These are phyloP conservation scores for Nephrotoma appendiculata DNA, from an alignment of 2,888 invertebrate species.

Conservation along the genomic window DNA sequence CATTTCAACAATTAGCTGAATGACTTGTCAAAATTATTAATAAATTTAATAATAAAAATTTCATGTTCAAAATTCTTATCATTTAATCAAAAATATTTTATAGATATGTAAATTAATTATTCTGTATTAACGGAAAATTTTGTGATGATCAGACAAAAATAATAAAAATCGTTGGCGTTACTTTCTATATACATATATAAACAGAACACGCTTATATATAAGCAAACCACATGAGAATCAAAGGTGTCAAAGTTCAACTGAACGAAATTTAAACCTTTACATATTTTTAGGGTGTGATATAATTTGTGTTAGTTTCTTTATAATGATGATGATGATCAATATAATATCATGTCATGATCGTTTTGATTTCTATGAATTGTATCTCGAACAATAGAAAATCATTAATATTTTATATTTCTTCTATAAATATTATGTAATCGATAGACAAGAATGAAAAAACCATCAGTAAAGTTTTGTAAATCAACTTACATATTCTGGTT, in stretches of 20 bases:
- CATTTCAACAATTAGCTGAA: neutral
- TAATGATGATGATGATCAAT: neutral
- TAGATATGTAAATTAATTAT: neutral
- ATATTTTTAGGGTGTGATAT: neutral
- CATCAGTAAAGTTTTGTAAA: neutral
- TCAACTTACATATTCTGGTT: conserved; percentile 80
- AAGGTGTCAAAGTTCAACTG: neutral
- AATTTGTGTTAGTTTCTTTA: neutral
- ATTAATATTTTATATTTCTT: neutral
- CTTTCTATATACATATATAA: neutral
- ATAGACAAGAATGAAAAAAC: neutral
- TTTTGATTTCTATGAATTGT: neutral
- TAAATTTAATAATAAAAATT: neutral
- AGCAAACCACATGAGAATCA: neutral
- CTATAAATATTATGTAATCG: neutral
- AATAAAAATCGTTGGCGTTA: neutral
- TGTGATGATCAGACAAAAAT: neutral
- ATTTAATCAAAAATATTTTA: neutral
- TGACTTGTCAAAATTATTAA: neutral
- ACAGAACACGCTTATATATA: neutral
- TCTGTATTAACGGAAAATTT: neutral
- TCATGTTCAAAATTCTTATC: neutral
- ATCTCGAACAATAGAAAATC: neutral
- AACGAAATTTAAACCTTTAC: neutral
- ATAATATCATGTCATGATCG: neutral